phyloP scores from a whole-genome alignment of 2,113 vertebrate species.

The Perccottus glenii region DNA sequence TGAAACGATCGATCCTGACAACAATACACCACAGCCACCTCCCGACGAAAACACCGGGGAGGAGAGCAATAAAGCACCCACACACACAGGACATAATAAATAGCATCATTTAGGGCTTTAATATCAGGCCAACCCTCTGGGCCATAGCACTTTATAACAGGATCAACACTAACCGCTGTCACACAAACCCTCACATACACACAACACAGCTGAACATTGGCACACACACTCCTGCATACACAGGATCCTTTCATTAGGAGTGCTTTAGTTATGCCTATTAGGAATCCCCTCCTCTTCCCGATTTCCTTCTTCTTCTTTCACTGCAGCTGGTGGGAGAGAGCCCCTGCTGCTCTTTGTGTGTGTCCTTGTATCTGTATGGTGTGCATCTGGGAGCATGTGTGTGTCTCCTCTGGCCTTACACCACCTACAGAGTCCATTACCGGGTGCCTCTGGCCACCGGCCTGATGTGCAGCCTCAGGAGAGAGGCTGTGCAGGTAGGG shows the following conservation, averaged over 20 bases:
- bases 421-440: conserved; percentile 78
- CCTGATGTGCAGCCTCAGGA: conserved; percentile 77
- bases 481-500: conserved; percentile 79
- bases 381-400: conserved; percentile 45
- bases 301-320: conserved; percentile 71
- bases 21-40: conserved; percentile 55
- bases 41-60: conserved; percentile 68
- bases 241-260: conserved; percentile 69
- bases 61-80: conserved; percentile 85
- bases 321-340: conserved; percentile 82
- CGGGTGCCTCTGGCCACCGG: conserved; percentile 78
- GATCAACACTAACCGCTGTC: conserved; percentile 77
- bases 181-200: conserved; percentile 38
- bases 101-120: conserved; percentile 86
- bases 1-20: conserved; percentile 82
- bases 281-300: conserved; percentile 63
- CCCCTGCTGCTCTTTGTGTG: conserved; percentile 71
- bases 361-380: conserved; percentile 58
- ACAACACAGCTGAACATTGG: conserved; percentile 31
- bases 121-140: conserved; percentile 82
- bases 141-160: conserved; percentile 78
- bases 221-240: conserved; percentile 36
- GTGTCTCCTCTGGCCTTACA: conserved; percentile 57
- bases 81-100: conserved; percentile 80
- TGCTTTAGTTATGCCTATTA: conserved; percentile 80